A percentile compares a stretch with the other conserved stretches of the same genome.
These are phyloP conservation scores for Lepus americanus DNA, from an alignment of 2,113 vertebrate genomes.

Conservation along the genomic window DNA sequence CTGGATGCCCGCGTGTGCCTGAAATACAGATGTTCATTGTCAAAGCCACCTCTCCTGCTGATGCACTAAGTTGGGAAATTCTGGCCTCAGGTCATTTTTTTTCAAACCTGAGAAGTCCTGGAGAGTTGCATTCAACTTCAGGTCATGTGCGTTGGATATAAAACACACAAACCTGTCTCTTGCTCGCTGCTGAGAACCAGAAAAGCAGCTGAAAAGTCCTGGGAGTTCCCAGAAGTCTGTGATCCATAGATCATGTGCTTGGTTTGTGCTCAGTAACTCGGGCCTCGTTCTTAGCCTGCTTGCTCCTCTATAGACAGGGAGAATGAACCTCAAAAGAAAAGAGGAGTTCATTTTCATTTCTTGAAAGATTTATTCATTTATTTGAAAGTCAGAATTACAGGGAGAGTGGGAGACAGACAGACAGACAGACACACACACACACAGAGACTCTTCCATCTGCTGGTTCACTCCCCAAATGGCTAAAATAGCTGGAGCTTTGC, in stretches of 20 bases:
- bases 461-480: too few species aligned
- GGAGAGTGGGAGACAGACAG: too few species aligned
- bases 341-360: not conserved
- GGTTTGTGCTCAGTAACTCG: fast-evolving
- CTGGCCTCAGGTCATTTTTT: slow-evolving; percentile 27
- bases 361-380: too few species aligned
- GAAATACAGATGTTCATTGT: slow-evolving; percentile 14
- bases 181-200: not conserved
- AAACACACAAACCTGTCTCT: slow-evolving; percentile 23
- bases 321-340: not conserved
- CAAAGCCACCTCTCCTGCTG: not conserved
- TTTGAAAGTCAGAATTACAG: too few species aligned
- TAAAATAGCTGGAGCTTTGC: too few species aligned
- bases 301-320: not conserved
- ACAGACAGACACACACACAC: too few species aligned
- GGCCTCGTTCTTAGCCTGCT: not conserved
- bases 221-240: fast-evolving
- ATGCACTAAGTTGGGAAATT: slow-evolving; percentile 60
- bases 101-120: slow-evolving; percentile 70
- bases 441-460: too few species aligned
- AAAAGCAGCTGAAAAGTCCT: slow-evolving; percentile 11
- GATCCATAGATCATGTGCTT: not conserved
- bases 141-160: not conserved
- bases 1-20: not conserved
- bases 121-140: slow-evolving; percentile 53